Base-by-base conservation (phyloP, 2,797 vertebrate species). In the Loriculus beryllinus region DNA sequence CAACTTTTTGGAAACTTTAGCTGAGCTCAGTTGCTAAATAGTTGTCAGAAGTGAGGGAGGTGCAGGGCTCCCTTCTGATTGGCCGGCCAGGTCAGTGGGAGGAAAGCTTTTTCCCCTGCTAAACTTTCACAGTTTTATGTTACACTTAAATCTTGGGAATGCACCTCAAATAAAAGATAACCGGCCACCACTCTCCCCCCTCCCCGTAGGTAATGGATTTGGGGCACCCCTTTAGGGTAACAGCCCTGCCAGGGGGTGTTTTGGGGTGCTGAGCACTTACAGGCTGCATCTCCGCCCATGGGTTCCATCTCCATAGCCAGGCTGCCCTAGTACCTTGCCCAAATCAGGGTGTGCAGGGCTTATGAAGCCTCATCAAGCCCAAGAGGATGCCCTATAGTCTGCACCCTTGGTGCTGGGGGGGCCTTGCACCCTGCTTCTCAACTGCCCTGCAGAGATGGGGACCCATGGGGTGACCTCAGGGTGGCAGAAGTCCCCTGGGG, bases 21-120 rank as follows among this genome's bases (percentile, higher is more conserved):
- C 98, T 98, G 97, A 98, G 98, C 98, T 98, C 98, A 96, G 98
- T 98, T 98, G 98, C 98, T 99, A 99, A 99, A 99, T 99, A 99
- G 98, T 98, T 98, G 98, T 98, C 96, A 97, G 98, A 97, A 98
- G 96, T 97, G 97, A 98, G 98, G 98, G 98, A 98, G 98, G 98
- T 98, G 98, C 88, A 83, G 97, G 85, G 96, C 76, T 96, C 95
- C 94, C 54, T 97, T 93, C 97, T 97, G 97, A 98, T 98, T 97
- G 98, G 98, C 96, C 95, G 40, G 89, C 84, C 97, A 94, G 88
- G 97, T 97, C 97, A 97, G 98, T 98, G 98, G 98, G 98, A 98
- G 98, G 99, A 97, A 98, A 94, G 89, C 95, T 96, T 96, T 96
- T 96, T 96, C 86, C 92, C 88, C 96, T 85, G 95, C 95, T 96